phyloP scores from a whole-genome alignment of 2,797 vertebrate species.

The Mus spretus region DNA sequence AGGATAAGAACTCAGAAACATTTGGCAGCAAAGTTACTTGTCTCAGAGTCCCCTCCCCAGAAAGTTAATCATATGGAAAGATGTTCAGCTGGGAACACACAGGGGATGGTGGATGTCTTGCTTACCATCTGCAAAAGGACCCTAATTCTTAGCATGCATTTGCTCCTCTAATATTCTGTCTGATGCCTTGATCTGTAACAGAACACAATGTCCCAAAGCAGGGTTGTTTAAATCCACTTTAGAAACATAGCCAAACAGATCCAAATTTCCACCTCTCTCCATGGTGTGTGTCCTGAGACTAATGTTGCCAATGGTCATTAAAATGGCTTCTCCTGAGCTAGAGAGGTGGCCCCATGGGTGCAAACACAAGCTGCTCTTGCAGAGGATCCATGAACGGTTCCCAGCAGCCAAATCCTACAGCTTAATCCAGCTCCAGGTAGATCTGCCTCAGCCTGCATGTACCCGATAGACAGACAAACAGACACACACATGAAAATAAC shows the following conservation, averaged over 20 bases:
- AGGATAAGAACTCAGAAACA: constrained; percentile 66
- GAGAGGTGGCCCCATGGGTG: neutral
- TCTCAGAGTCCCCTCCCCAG: neutral
- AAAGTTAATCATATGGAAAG: neutral
- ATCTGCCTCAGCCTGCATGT: neutral
- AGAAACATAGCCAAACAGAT: constrained; percentile 80
- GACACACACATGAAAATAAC: neutral
- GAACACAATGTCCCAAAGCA: constrained; percentile 62
- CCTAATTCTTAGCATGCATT: constrained; percentile 56
- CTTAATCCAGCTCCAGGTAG: neutral
- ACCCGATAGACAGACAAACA: neutral
- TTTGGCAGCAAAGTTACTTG: constrained; percentile 2
- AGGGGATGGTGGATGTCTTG: neutral
- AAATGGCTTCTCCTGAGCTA: neutral
- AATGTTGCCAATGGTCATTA: constrained; percentile 69
- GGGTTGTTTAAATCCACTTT: constrained; percentile 75
- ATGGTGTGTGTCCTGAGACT: constrained; percentile 73
- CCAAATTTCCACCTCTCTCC: constrained; percentile 73
- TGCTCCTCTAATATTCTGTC: constrained; percentile 54
- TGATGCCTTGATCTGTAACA: constrained; percentile 68
- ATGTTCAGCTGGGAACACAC: neutral
- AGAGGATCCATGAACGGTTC: neutral
- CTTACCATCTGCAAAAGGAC: constrained; percentile 56
- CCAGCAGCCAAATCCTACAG: neutral
- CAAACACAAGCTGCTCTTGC: neutral